phyloP scores from a whole-genome alignment of 2,888 invertebrate species.

The Salpingus planirostris region DNA sequence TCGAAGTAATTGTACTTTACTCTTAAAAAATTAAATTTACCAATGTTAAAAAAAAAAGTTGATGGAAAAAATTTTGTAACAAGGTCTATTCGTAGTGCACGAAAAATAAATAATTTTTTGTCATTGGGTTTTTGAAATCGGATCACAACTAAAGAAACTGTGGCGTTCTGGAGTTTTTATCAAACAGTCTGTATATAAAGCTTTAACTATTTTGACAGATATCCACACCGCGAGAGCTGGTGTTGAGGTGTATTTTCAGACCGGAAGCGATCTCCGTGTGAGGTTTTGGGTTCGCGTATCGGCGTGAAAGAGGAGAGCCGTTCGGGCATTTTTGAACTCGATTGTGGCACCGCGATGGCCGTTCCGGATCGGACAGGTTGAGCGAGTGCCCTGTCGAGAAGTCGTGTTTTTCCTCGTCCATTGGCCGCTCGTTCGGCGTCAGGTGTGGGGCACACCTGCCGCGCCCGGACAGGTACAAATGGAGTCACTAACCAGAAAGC shows the following conservation, averaged over 20 bases:
- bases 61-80: no score
- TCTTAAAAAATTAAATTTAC: no score
- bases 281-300: not conserved
- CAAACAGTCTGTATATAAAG: no score
- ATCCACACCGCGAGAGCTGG: conserved; percentile 2
- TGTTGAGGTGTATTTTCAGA: conserved; percentile 26
- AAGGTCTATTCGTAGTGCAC: no score
- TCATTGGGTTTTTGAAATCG: no score
- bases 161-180: no score
- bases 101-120: no score
- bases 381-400: conserved; percentile 7
- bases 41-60: no score
- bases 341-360: conserved; percentile 2
- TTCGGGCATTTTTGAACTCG: conserved; percentile 6
- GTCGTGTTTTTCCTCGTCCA: conserved; percentile 12
- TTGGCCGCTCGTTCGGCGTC: conserved; percentile 13
- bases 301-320: no score
- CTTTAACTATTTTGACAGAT: conserved; percentile 11
- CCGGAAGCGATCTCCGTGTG: conserved; percentile 29
- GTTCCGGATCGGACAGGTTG: conserved; percentile 5
- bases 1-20: no score
- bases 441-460: conserved; percentile 18
- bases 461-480: conserved; percentile 21
- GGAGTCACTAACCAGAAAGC: conserved; percentile 15
- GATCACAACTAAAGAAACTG: no score